A percentile compares a stretch with the other conserved stretches of the same genome.
phyloP scores from a whole-genome alignment of 2,113 vertebrate genomes.

The Megaceryle torquata region DNA sequence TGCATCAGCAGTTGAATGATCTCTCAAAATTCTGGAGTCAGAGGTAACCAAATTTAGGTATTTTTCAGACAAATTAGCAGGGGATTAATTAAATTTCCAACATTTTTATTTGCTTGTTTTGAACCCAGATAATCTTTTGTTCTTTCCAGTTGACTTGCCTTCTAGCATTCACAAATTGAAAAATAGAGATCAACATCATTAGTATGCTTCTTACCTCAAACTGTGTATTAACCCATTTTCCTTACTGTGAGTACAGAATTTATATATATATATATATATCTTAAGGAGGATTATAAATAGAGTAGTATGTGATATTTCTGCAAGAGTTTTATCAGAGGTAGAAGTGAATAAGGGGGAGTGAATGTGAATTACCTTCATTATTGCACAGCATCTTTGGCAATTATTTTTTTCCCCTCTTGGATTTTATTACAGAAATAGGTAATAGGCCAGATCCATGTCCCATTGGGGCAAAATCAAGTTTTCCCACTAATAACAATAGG shows the following conservation, averaged over 20 bases:
- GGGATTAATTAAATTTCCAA: slow-evolving; percentile 61
- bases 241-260: neutral
- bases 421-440: neutral
- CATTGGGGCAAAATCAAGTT: neutral
- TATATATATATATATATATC: neutral
- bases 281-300: neutral
- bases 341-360: neutral
- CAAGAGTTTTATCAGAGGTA: neutral
- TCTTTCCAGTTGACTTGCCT: slow-evolving; percentile 53
- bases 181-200: slow-evolving; percentile 33
- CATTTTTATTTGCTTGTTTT: slow-evolving; percentile 43
- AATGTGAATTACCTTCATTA: neutral
- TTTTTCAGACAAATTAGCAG: slow-evolving; percentile 3
- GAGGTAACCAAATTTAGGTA: slow-evolving; percentile 1
- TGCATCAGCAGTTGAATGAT: slow-evolving; percentile 7
- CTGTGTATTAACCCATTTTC: neutral
- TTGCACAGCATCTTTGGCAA: neutral
- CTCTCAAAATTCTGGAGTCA: slow-evolving; percentile 23
- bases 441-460: neutral
- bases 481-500: neutral
- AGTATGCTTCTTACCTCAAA: slow-evolving; percentile 17
- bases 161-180: neutral
- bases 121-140: slow-evolving; percentile 47
- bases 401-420: neutral
- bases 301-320: neutral